phyloP scores from a whole-genome alignment of 2,797 vertebrate genomes.

The Amphiprion clarkii region DNA sequence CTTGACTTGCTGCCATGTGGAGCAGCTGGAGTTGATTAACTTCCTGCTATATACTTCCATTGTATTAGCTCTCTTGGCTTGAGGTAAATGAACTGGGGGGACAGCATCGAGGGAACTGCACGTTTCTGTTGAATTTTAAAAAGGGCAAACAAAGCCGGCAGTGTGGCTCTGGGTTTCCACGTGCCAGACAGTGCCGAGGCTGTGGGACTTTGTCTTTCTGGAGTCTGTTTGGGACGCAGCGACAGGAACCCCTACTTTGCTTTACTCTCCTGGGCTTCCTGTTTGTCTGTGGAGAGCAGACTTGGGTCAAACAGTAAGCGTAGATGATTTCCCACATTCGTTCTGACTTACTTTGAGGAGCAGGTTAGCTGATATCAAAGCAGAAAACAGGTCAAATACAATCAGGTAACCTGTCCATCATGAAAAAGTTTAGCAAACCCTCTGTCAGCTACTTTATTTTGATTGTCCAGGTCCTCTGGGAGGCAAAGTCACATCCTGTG shows the following conservation, averaged over 20 bases:
- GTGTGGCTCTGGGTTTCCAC: slow-evolving; percentile 71
- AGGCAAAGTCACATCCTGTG: background rate
- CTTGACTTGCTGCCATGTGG: slow-evolving; percentile 73
- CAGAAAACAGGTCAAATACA: slow-evolving; percentile 16
- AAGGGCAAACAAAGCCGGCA: slow-evolving; percentile 80
- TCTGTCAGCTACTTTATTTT: background rate
- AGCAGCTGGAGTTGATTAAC: slow-evolving; percentile 85
- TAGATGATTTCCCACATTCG: slow-evolving; percentile 33
- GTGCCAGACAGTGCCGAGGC: slow-evolving; percentile 50
- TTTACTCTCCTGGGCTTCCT: slow-evolving; percentile 57
- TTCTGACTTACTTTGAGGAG: slow-evolving; percentile 32
- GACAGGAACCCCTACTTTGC: slow-evolving; percentile 59
- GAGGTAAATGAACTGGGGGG: slow-evolving; percentile 79
- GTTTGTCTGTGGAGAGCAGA: slow-evolving; percentile 55
- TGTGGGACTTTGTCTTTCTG: slow-evolving; percentile 49
- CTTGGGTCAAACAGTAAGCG: slow-evolving; percentile 42
- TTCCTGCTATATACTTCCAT: slow-evolving; percentile 77
- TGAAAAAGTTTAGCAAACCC: background rate
- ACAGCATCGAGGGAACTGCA: slow-evolving; percentile 76
- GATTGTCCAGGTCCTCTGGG: background rate
- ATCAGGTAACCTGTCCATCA: slow-evolving; percentile 31
- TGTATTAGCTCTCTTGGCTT: slow-evolving; percentile 84
- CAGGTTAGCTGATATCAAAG: slow-evolving; percentile 29
- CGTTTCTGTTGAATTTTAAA: slow-evolving; percentile 72
- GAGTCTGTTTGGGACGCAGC: slow-evolving; percentile 55